Conservation (phyloP, 2,113 vertebrate species). For the Gorilla gorilla region DNA sequence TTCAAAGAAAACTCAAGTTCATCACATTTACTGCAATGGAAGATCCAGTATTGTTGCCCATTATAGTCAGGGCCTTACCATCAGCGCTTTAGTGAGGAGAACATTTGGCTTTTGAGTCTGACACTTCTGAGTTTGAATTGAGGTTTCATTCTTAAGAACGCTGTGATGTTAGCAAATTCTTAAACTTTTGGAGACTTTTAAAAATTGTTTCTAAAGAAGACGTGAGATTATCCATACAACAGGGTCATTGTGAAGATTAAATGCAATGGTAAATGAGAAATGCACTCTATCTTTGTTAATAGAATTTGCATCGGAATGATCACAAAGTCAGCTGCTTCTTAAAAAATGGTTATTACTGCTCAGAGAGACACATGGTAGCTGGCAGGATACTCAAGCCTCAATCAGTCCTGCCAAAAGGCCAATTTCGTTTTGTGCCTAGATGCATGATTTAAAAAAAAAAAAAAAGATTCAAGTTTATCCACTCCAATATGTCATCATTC, state of each 20-base stretch:
- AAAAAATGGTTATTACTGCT: not conserved
- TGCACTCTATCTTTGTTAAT: not conserved
- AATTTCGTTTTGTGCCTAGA: not conserved
- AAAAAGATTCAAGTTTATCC: slow-evolving; percentile 15
- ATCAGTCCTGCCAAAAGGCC: not conserved
- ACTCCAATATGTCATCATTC: not conserved
- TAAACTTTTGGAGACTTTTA: not conserved
- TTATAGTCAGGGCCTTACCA: not conserved
- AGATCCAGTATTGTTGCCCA: not conserved
- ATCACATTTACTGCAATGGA: not conserved
- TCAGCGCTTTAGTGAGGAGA: not conserved
- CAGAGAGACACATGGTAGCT: not conserved
- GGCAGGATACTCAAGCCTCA: not conserved
- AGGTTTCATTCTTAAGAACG: not conserved
- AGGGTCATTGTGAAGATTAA: not conserved
- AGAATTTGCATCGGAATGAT: not conserved
- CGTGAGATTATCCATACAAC: not conserved
- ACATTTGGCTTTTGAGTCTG: not conserved
- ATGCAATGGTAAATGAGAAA: not conserved
- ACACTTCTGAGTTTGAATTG: not conserved
- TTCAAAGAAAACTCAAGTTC: not conserved
- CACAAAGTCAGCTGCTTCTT: not conserved
- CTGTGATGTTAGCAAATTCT: not conserved
- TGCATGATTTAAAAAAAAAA: not conserved
- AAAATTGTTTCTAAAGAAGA: not conserved